Base-by-base conservation (phyloP, 2,888 invertebrate genomes). In the Pherbina coryleti region DNA sequence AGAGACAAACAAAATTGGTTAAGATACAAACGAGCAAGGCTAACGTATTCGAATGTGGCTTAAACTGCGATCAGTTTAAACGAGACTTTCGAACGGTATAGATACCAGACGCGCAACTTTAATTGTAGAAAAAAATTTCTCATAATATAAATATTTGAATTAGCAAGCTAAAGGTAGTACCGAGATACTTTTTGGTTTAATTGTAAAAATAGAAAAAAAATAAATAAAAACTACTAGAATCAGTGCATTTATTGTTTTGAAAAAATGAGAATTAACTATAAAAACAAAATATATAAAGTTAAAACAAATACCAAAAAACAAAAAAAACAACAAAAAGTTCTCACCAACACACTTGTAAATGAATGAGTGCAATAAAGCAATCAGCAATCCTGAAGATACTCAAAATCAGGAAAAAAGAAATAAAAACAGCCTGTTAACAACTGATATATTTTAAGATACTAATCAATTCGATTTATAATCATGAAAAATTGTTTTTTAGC, bases 51-150 rank as follows among this genome's bases (percentile, higher is more conserved):
- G 34, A 57, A 57, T 25, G 37, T 44, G 57, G 17, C 19, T 53
- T 51, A 37, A 53, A 57, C 22, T 37, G 34, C 49, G 79, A 79
- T 81, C 79, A 81, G 81, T 81, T 80, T 60, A 75, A 80, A 62
- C 78, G 78, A 78, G 76, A 80, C 78, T 57, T 74, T 77, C 79
- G 73, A 81, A 75, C 75, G 75, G 66, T 75, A 69, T 70, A 73
- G 79, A 66, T 70, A 44, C 0, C 44, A 75, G 76, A 44, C 80
- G 77, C 79, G 77, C 51, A 75, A n/a, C 14, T 69, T 67, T 70
- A 19, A 19, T 55, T 55, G n/a, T n/a, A 9, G 55, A 55, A 19
- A 11, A 44, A 11, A 44, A 11, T 44, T 44, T 14, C 44, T 11
- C 11, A 11, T 2, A 14, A 3, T 19, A 2, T 19, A 8, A 1